Evolutionary conservation across 2,888 invertebrate species (phyloP).

Genomic region (Drosophila paramelanica): DNA sequence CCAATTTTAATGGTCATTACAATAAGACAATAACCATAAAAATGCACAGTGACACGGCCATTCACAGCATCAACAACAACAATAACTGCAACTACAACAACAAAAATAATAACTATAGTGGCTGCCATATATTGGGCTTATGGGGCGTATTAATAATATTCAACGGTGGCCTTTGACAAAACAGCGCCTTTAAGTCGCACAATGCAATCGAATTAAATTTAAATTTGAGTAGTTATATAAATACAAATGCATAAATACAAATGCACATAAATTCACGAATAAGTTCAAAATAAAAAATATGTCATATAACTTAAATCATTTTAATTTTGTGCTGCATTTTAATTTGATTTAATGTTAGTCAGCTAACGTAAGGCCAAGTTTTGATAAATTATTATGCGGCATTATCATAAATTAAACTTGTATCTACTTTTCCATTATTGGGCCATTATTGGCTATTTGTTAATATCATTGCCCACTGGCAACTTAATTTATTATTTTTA

Average conservation of each 20-base stretch:
- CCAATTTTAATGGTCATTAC: constrained; percentile 79
- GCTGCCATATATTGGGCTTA: constrained; percentile 76
- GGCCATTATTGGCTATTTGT: background rate
- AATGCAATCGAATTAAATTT: constrained; percentile 71
- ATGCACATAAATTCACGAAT: background rate
- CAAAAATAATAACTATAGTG: constrained; percentile 38
- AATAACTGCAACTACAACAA: constrained; percentile 25
- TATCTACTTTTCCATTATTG: background rate
- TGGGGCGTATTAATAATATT: constrained; percentile 76
- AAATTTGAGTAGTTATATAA: constrained; percentile 48
- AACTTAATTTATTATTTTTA: too few relatives aligned
- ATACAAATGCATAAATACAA: background rate
- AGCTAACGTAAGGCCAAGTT: constrained; percentile 11
- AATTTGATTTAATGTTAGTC: constrained; percentile 10
- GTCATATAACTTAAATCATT: constrained; percentile 6
- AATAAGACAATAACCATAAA: constrained; percentile 72
- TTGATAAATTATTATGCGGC: constrained; percentile 18
- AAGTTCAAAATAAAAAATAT: background rate
- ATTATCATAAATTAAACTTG: constrained; percentile 21
- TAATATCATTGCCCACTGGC: too few relatives aligned
- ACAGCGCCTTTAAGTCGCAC: constrained; percentile 39
- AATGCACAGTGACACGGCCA: constrained; percentile 48
- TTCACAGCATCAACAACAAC: constrained; percentile 14
- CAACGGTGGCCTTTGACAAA: constrained; percentile 42
- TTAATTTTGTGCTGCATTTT: constrained; percentile 11